Percentiles rank a stretch among this genome's conserved stretches.
Conservation (phyloP, 2,113 vertebrate genomes). For the Epinephelus cyanopodus region DNA sequence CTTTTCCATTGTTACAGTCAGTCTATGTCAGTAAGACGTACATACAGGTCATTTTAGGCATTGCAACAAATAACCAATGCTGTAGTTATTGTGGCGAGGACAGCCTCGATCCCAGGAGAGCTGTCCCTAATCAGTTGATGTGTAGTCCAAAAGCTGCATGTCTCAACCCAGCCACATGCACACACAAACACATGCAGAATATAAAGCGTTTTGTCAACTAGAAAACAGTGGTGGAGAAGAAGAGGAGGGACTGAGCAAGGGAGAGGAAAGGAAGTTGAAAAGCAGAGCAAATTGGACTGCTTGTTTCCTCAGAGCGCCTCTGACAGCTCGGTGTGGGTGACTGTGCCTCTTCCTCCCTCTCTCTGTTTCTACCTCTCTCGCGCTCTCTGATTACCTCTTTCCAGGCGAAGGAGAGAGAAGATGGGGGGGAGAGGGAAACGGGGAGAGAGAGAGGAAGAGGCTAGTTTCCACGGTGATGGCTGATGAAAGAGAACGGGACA, state of each 20-base stretch:
- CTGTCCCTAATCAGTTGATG: constrained; percentile 48
- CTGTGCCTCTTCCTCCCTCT: constrained; percentile 60
- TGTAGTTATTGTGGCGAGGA: constrained; percentile 20
- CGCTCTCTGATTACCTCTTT: constrained; percentile 76
- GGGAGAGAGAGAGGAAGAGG: constrained; percentile 42
- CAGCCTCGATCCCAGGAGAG: constrained; percentile 10
- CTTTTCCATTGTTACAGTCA: background rate
- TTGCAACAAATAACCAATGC: constrained; percentile 10
- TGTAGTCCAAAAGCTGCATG: constrained; percentile 43
- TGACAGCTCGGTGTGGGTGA: constrained; percentile 79
- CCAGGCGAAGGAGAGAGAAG: constrained; percentile 51
- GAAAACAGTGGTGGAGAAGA: constrained; percentile 41
- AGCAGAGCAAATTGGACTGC: constrained; percentile 80
- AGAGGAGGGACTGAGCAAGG: constrained; percentile 52
- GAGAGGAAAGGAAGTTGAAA: constrained; percentile 69
- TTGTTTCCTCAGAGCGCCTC: constrained; percentile 80
- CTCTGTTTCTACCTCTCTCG: constrained; percentile 61
- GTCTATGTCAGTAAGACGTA: background rate
- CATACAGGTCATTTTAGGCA: background rate
- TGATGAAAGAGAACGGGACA: constrained; percentile 81
- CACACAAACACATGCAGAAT: constrained; percentile 35
- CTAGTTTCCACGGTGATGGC: constrained; percentile 79
- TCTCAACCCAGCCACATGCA: constrained; percentile 21
- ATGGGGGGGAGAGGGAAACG: constrained; percentile 28
- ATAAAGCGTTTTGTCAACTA: constrained; percentile 62